Base-by-base conservation (phyloP, 2,888 invertebrate species). In the Orchesella flavescens region DNA sequence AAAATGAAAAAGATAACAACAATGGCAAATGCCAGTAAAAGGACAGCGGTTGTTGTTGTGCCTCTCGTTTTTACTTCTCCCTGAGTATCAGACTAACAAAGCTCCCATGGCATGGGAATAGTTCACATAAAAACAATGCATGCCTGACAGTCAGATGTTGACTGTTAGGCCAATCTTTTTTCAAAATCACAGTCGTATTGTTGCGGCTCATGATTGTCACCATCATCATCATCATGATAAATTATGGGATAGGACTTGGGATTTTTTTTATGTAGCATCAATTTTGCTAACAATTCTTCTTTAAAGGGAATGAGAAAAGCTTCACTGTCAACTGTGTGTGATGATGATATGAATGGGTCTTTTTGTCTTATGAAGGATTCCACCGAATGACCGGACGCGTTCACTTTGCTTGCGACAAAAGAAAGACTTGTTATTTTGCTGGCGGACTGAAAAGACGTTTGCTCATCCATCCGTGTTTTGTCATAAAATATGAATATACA, bases 101-200 rank as follows among this genome's bases (percentile, higher is more conserved):
- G 61, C 69, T 82, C 75, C 44, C 80, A 74, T 65, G 74, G 69
- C 75, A 82, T 82, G 81, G 71, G 81, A 82, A 82, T 61, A 69
- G 53, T 82, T 82, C 81, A 82, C 81, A 82, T 74, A 63, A 82
- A 74, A 68, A 68, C 68, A 68, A 68, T 68, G 68, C 68, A 68
- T 19, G 68, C 68, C 23, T 68, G 68, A 75, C 74, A 74, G 34
- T 53, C 19, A n/a, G 17, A 53, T 49, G 57, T 24, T 9, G 24
- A 57, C n/a, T 34, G 55, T 53, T 49, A 68, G 17, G n/a, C 63
- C 44, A 10, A 66, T 66, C 66, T n/a, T 66, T 49, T 68, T 12
- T 68, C 21, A 68, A 68, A 68, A 68, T 68, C 68, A 15, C 49
- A 49, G 3, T 49, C 68, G 23, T 68, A 68, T 65, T 44, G 65